These are phyloP conservation scores for Lottia gigantea DNA, from an alignment of 2,888 invertebrate genomes.

Conservation along the genomic window DNA sequence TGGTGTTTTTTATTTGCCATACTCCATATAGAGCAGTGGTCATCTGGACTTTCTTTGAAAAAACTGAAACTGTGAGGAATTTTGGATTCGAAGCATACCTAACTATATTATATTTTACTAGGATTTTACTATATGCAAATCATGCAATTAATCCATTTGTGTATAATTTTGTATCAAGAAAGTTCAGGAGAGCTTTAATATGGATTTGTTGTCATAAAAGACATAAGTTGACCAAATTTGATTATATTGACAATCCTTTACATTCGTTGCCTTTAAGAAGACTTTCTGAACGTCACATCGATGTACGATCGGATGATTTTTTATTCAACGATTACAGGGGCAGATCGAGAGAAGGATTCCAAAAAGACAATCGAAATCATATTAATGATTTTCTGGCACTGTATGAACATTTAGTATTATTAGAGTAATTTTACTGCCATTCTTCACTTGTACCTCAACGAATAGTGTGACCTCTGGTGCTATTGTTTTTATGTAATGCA, in stretches of 20 bases:
- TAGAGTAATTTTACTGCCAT: constrained; percentile 18
- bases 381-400: constrained; percentile 38
- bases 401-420: constrained; percentile 33
- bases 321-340: not conserved
- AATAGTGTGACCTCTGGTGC: too few species aligned
- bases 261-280: not conserved
- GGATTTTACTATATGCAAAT: constrained; percentile 37
- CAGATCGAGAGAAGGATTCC: too few species aligned
- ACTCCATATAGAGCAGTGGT: constrained; percentile 36
- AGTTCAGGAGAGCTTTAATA: constrained; percentile 35
- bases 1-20: constrained; percentile 41
- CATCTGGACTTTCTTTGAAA: constrained; percentile 35
- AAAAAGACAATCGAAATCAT: constrained; percentile 23
- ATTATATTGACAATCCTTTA: not conserved
- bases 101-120: constrained; percentile 33
- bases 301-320: not conserved
- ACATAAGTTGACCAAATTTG: constrained; percentile 3
- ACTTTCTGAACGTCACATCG: not conserved
- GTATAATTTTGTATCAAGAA: constrained; percentile 36
- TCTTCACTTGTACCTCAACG: too few species aligned
- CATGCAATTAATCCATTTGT: constrained; percentile 42
- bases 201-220: constrained; percentile 35
- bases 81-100: constrained; percentile 31
- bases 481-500: too few species aligned
- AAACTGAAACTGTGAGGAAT: constrained; percentile 15